Conservation (phyloP, 1,140 invertebrate species). For the Leptinotarsa defecta region DNA sequence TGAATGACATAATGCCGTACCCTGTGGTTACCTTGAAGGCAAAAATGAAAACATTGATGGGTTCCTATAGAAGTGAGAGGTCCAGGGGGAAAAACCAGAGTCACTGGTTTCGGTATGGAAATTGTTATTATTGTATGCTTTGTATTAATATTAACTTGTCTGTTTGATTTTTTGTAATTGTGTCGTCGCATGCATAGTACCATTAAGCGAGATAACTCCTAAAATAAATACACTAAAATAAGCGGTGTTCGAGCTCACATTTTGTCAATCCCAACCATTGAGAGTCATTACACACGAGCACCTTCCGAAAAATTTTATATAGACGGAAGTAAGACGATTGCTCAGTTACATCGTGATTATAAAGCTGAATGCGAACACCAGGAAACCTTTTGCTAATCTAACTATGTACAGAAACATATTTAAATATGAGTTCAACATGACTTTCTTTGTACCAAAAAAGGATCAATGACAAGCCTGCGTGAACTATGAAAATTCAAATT, state of each 20-base stretch:
- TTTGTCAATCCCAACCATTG: conserved; percentile 12
- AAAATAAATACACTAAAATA: conserved; percentile 2
- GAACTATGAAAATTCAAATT: not conserved
- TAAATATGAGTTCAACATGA: conserved; percentile 29
- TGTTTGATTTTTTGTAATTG: conserved; percentile 4
- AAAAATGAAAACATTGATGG: conserved; percentile 26
- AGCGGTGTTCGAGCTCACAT: conserved; percentile 9
- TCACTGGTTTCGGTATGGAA: conserved; percentile 17
- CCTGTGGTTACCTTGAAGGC: conserved; percentile 11
- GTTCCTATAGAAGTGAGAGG: no score
- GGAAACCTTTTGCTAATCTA: conserved; percentile 13
- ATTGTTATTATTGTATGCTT: conserved; percentile 6
- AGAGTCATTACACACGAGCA: conserved; percentile 13
- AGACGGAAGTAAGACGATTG: conserved; percentile 32
- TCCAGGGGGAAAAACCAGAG: not conserved
- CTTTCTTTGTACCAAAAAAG: conserved; percentile 42
- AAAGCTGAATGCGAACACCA: conserved; percentile 28
- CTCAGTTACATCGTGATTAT: conserved; percentile 30
- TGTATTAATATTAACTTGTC: not conserved
- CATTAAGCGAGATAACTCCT: conserved; percentile 1
- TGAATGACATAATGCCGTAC: not conserved
- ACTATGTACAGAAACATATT: conserved; percentile 32
- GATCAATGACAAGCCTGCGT: no score
- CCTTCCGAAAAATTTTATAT: conserved; percentile 28
- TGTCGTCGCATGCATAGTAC: not conserved